phyloP scores from a whole-genome alignment of 2,113 vertebrate genomes.

The Heteronetta atricapilla region DNA sequence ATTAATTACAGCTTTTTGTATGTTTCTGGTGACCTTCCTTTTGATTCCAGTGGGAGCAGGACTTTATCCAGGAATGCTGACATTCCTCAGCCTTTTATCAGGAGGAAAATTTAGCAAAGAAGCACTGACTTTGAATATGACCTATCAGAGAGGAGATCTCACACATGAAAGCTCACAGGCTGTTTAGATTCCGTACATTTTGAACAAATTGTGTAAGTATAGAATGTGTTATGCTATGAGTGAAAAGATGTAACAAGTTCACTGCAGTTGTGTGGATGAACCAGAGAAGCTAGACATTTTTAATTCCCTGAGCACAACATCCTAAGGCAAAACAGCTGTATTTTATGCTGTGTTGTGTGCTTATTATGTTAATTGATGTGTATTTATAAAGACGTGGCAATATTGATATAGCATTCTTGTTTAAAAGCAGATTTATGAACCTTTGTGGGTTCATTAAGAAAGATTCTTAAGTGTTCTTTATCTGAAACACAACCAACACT shows the following conservation, averaged over 20 bases:
- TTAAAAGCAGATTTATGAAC: neutral
- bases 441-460: neutral
- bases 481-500: neutral
- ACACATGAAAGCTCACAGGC: neutral
- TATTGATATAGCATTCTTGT: neutral
- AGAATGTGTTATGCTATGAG: neutral
- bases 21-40: neutral
- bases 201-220: neutral
- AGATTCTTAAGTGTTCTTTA: neutral
- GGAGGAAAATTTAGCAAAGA: neutral
- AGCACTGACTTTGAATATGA: neutral
- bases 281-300: neutral
- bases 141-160: neutral
- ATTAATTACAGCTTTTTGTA: neutral
- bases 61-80: neutral
- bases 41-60: neutral
- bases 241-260: neutral
- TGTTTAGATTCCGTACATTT: neutral
- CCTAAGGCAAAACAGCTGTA: constrained; percentile 26
- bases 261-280: neutral
- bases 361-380: neutral
- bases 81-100: neutral
- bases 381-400: neutral
- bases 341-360: neutral
- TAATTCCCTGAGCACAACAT: neutral